Evolutionary conservation across 1,140 invertebrate genomes (phyloP).

Genomic region (Cherax destructor): DNA sequence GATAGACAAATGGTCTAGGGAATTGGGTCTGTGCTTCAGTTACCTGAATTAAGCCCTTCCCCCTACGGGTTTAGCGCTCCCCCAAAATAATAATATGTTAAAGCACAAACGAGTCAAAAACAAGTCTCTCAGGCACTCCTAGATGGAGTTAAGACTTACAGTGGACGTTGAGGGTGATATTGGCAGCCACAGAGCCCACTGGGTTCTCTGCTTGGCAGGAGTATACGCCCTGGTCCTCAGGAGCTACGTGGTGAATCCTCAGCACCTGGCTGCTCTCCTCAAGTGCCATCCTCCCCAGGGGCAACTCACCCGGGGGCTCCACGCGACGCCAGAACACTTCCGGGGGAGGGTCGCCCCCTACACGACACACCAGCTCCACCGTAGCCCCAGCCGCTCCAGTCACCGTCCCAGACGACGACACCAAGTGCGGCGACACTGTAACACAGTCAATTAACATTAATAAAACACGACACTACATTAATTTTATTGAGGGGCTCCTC

Average conservation of each 20-base stretch:
- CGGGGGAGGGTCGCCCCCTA: slow-evolving; percentile 92
- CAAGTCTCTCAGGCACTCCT: neutral
- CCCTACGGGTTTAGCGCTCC: too few relatives aligned
- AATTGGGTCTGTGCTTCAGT: too few relatives aligned
- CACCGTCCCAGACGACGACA: slow-evolving; percentile 75
- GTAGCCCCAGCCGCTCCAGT: slow-evolving; percentile 87
- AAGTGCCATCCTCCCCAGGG: slow-evolving; percentile 84
- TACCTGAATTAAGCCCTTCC: too few relatives aligned
- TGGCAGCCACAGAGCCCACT: slow-evolving; percentile 85
- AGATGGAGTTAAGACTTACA: slow-evolving; percentile 79
- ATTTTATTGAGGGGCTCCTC: too few relatives aligned
- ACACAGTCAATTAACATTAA: too few relatives aligned
- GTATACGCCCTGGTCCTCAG: slow-evolving; percentile 87
- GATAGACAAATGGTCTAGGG: too few relatives aligned
- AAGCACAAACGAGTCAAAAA: neutral
- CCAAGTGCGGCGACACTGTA: slow-evolving; percentile 70
- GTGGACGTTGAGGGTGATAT: slow-evolving; percentile 85
- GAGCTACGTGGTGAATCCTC: slow-evolving; percentile 83
- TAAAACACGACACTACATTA: too few relatives aligned
- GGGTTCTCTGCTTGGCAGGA: slow-evolving; percentile 88
- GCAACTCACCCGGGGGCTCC: slow-evolving; percentile 81
- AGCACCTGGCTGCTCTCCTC: slow-evolving; percentile 85
- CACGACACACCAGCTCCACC: slow-evolving; percentile 91
- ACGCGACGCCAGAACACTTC: slow-evolving; percentile 92
- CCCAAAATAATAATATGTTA: neutral